phyloP scores from a whole-genome alignment of 2,797 vertebrate species.

The Fringilla coelebs region DNA sequence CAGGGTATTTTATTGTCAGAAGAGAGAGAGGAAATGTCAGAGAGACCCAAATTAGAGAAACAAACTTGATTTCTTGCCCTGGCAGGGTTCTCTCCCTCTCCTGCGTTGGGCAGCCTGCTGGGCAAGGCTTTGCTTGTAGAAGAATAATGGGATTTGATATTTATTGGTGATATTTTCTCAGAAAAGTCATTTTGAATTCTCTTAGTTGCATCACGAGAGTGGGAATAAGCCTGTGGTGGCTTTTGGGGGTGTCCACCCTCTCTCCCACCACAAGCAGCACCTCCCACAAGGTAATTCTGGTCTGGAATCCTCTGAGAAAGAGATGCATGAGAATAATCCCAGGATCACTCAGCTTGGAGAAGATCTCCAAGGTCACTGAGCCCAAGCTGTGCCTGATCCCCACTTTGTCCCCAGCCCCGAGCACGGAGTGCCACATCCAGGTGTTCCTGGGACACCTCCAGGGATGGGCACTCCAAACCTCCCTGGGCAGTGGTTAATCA shows the following conservation, averaged over 20 bases:
- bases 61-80: neutral
- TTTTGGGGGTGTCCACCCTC: neutral
- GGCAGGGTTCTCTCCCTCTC: neutral
- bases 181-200: neutral
- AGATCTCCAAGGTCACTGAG: accelerated
- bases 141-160: neutral
- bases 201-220: neutral
- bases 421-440: accelerated
- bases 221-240: neutral
- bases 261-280: neutral
- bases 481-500: neutral
- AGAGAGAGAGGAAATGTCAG: neutral
- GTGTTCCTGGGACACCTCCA: accelerated
- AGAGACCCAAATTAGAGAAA: neutral
- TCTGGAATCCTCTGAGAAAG: neutral
- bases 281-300: neutral
- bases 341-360: neutral
- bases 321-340: neutral
- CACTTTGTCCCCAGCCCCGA: neutral
- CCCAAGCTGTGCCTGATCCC: accelerated
- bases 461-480: neutral
- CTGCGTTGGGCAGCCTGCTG: neutral
- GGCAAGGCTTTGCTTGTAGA: neutral
- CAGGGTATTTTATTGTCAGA: neutral
- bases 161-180: neutral